phyloP scores from a whole-genome alignment of 2,797 vertebrate genomes.

The Cephalopachus bancanus region DNA sequence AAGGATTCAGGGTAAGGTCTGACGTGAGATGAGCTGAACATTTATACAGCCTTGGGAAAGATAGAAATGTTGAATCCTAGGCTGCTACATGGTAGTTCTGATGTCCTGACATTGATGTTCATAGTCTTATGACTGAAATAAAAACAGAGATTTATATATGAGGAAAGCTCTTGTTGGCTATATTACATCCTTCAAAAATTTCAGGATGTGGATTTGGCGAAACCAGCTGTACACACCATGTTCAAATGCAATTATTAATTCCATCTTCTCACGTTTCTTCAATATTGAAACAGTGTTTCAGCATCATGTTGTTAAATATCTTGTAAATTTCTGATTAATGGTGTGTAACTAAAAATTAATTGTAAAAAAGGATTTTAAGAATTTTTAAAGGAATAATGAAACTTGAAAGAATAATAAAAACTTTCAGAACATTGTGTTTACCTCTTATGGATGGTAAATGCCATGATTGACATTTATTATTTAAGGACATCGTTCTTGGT shows the following conservation, averaged over 20 bases:
- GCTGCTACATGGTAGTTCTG: not conserved
- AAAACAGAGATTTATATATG: constrained; percentile 35
- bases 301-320: constrained; percentile 4
- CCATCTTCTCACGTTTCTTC: constrained; percentile 8
- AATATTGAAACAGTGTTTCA: constrained; percentile 14
- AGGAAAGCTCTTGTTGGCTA: not conserved
- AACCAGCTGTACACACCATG: not conserved
- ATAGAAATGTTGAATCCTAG: too few relatives aligned
- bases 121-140: not conserved
- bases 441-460: not conserved
- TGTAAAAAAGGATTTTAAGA: not conserved
- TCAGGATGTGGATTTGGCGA: constrained; percentile 65
- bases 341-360: not conserved
- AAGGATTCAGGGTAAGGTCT: not conserved
- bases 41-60: not conserved
- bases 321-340: constrained; percentile 40
- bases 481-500: not conserved
- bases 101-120: constrained; percentile 11
- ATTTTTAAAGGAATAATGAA: not conserved
- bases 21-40: accelerated
- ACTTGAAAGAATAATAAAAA: not conserved
- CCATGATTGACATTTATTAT: not conserved
- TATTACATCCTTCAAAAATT: constrained; percentile 73
- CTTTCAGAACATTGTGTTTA: not conserved
- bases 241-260: constrained; percentile 57